These are phyloP conservation scores for Callionymus lyra DNA, from an alignment of 2,113 vertebrate species.

Conservation along the genomic window DNA sequence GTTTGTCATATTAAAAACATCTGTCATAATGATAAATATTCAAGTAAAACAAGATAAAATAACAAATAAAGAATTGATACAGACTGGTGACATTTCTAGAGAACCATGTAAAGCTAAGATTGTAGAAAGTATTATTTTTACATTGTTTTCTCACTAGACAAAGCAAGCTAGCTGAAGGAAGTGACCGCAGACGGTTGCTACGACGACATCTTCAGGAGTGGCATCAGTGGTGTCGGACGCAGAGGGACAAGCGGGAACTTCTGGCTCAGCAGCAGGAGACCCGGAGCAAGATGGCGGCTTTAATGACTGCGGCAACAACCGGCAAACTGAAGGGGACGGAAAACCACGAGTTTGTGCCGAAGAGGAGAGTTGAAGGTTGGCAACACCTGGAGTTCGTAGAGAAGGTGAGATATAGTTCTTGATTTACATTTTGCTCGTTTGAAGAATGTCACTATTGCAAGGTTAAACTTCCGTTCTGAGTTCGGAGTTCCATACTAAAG, in stretches of 20 bases:
- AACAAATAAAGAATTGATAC: no score
- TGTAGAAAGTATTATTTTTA: not conserved
- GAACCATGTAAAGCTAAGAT: no score
- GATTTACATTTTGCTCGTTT: no score
- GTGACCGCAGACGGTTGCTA: constrained; percentile 69
- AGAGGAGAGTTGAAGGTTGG: constrained; percentile 3
- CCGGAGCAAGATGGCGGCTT: constrained; percentile 74
- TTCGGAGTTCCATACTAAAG: no score
- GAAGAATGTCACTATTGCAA: constrained; percentile 2
- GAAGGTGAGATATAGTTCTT: no score
- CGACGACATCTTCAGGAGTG: constrained; percentile 70
- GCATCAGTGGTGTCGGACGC: constrained; percentile 69
- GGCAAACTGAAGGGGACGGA: constrained; percentile 45
- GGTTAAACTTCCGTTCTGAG: no score
- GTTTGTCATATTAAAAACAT: no score
- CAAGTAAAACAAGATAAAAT: no score
- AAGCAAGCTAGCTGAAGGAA: constrained; percentile 67
- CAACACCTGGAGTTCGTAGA: constrained; percentile 20
- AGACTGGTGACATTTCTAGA: no score
- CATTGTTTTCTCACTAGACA: constrained; percentile 57
- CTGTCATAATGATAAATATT: no score
- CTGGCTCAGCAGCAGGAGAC: constrained; percentile 72
- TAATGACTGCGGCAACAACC: constrained; percentile 67
- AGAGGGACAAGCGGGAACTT: constrained; percentile 62
- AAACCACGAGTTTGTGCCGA: not conserved